A percentile compares a stretch with the other conserved stretches of the same genome.
phyloP scores from a whole-genome alignment of 2,113 vertebrate genomes.

The Phycodurus eques region DNA sequence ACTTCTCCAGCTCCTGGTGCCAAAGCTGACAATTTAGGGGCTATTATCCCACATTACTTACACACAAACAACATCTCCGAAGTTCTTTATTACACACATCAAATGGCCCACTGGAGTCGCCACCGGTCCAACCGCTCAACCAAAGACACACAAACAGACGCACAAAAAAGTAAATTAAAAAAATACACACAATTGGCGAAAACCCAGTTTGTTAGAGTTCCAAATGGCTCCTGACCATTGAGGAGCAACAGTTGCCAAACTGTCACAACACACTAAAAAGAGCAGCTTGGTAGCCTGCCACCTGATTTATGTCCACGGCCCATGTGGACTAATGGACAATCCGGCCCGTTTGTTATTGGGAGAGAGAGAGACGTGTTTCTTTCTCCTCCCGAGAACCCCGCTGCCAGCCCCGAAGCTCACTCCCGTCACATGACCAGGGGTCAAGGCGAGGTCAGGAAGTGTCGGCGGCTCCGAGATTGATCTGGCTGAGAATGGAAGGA shows the following conservation, averaged over 20 bases:
- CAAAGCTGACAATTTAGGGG: conserved; percentile 25
- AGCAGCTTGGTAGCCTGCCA: conserved; percentile 63
- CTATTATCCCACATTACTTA: conserved; percentile 41
- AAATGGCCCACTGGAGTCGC: conserved; percentile 20
- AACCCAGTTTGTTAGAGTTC: conserved; percentile 32
- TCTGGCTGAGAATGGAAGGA: conserved; percentile 69
- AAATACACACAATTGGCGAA: conserved; percentile 16
- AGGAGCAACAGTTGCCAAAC: conserved; percentile 40
- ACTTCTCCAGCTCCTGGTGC: conserved; percentile 46
- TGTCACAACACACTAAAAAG: conserved; percentile 37
- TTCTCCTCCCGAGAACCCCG: conserved; percentile 34
- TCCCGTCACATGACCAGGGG: conserved; percentile 64
- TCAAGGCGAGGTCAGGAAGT: conserved; percentile 59
- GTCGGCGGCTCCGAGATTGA: conserved; percentile 68
- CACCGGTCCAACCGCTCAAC: conserved; percentile 16
- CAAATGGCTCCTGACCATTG: conserved; percentile 26
- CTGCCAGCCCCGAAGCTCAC: conserved; percentile 40
- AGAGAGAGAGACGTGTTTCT: conserved; percentile 34
- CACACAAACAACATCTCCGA: conserved; percentile 33
- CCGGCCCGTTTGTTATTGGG: conserved; percentile 54
- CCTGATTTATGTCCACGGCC: conserved; percentile 63
- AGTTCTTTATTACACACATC: conserved; percentile 35
- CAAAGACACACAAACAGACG: conserved; percentile 17
- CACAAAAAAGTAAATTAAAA: too few species aligned
- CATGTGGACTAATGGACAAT: conserved; percentile 57